phyloP scores from a whole-genome alignment of 2,888 invertebrate species.

The Cetonia aurata region DNA sequence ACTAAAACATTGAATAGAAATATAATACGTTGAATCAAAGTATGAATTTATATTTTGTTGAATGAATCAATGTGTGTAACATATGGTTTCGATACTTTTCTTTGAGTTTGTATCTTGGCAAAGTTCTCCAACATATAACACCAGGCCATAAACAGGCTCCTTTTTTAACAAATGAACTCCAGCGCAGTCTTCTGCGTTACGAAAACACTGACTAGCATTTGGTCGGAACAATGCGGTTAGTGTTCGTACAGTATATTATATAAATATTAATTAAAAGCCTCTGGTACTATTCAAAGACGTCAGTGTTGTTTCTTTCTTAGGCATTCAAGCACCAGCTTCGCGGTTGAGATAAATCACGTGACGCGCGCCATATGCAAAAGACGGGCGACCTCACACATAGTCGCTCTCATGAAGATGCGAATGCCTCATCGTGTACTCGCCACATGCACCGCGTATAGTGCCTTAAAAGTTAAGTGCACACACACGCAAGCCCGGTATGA shows the following conservation, averaged over 20 bases:
- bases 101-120: too few species aligned
- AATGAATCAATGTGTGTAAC: too few species aligned
- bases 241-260: slow-evolving; percentile 36
- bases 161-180: too few species aligned
- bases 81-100: too few species aligned
- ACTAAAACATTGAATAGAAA: too few species aligned
- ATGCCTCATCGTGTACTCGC: neutral
- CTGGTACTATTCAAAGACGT: slow-evolving; percentile 35
- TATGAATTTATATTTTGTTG: too few species aligned
- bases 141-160: too few species aligned
- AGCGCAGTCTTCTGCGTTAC: neutral
- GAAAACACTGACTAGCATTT: neutral
- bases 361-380: slow-evolving; percentile 38
- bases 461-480: too few species aligned
- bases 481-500: too few species aligned
- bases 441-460: neutral
- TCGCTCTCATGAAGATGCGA: neutral
- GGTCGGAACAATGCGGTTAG: slow-evolving; percentile 23
- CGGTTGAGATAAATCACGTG: slow-evolving; percentile 39
- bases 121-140: too few species aligned
- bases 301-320: slow-evolving; percentile 24
- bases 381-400: slow-evolving; percentile 37
- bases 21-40: too few species aligned
- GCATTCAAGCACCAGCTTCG: slow-evolving; percentile 32
- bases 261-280: slow-evolving; percentile 44